A percentile compares a stretch with the other conserved stretches of the same genome.
Evolutionary conservation across 2,797 vertebrate species (phyloP).

Genomic region (Parauchenoglanis punctatus): DNA sequence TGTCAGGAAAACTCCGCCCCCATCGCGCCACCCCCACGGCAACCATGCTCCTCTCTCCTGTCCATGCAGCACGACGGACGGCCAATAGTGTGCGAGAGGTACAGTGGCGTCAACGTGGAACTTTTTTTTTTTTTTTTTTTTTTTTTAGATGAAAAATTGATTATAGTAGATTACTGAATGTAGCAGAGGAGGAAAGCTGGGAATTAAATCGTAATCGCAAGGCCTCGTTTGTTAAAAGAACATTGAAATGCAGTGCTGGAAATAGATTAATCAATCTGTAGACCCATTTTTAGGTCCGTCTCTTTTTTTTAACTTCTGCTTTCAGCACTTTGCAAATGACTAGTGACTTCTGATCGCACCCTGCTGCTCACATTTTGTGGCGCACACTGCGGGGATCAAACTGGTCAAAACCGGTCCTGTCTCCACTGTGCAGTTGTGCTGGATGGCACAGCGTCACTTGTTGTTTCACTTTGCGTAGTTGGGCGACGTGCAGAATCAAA

Average conservation of each 20-base stretch:
- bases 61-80: conserved; percentile 84
- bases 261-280: not conserved
- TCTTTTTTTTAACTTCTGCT: not conserved
- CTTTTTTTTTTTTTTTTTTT: not conserved
- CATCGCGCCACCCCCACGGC: conserved; percentile 91
- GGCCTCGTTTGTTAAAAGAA: not conserved
- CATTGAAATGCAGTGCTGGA: not conserved
- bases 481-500: not conserved
- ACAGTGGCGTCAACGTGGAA: conserved; percentile 34
- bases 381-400: too few relatives aligned
- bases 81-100: conserved; percentile 95
- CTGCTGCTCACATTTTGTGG: too few relatives aligned
- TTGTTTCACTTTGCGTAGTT: too few relatives aligned
- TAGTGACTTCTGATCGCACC: not conserved
- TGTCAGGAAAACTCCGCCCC: conserved; percentile 81
- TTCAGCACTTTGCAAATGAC: not conserved
- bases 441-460: too few relatives aligned
- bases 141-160: not conserved
- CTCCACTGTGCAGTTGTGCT: too few relatives aligned
- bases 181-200: not conserved
- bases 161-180: not conserved
- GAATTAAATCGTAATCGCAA: not conserved
- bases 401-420: too few relatives aligned
- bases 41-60: conserved; percentile 91
- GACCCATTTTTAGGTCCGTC: not conserved